Conservation (phyloP, 2,113 vertebrate genomes). For the Glareola pratincola region DNA sequence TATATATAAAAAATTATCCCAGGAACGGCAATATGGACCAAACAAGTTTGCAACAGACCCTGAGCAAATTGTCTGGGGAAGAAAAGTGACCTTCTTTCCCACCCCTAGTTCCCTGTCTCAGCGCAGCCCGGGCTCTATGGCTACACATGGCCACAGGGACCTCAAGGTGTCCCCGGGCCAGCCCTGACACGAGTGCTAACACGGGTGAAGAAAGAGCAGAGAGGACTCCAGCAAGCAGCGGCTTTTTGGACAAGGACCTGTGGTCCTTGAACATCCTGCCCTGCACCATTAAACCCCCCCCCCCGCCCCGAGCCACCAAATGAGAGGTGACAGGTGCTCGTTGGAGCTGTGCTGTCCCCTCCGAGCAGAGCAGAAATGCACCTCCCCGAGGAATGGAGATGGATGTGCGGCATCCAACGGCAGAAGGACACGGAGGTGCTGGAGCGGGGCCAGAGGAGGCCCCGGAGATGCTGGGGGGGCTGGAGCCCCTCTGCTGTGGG, state of each 20-base stretch:
- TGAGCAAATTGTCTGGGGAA: background rate
- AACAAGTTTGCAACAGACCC: background rate
- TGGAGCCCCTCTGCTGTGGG: no score
- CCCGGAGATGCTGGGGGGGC: no score
- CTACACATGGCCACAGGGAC: background rate
- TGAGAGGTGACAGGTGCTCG: fast-evolving
- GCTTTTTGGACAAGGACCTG: background rate
- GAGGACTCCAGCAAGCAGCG: background rate
- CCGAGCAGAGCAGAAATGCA: background rate
- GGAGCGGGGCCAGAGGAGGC: no score
- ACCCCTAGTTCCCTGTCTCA: background rate
- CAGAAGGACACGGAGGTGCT: no score
- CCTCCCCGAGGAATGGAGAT: background rate
- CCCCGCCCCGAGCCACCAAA: background rate
- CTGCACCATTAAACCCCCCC: fast-evolving
- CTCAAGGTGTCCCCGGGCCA: background rate
- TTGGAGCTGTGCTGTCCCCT: background rate
- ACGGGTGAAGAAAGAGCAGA: background rate
- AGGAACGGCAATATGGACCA: background rate
- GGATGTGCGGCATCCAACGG: background rate
- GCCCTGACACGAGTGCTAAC: background rate
- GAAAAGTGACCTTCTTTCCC: background rate
- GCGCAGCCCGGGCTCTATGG: no score
- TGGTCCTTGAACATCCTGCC: background rate
- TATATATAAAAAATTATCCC: background rate